These are phyloP conservation scores for Phalacrocorax brasilianus DNA, from an alignment of 2,113 vertebrate species.

Conservation along the genomic window DNA sequence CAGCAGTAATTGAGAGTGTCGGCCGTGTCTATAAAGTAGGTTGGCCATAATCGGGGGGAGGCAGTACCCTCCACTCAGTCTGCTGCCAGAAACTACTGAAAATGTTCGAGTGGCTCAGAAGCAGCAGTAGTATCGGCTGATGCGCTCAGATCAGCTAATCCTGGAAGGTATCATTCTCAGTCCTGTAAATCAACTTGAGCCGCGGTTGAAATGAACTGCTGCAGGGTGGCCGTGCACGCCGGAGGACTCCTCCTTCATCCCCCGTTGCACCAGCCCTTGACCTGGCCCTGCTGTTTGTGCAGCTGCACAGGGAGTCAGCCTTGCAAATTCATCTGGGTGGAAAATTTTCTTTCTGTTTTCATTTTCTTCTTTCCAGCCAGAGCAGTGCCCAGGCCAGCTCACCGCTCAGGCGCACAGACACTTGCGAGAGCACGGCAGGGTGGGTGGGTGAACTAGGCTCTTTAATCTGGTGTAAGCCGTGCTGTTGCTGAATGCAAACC, in stretches of 20 bases:
- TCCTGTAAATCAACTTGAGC: background rate
- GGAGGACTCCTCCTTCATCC: background rate
- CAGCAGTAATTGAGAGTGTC: background rate
- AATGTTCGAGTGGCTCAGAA: background rate
- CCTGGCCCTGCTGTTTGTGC: background rate
- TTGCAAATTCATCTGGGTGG: background rate
- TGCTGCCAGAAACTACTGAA: background rate
- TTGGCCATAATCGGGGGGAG: background rate
- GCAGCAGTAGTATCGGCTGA: background rate
- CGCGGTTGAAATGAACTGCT: background rate
- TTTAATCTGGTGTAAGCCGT: background rate
- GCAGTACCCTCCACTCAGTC: background rate
- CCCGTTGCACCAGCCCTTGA: background rate
- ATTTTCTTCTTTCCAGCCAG: background rate
- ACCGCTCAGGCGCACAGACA: background rate
- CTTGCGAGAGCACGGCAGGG: background rate
- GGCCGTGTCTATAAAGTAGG: background rate
- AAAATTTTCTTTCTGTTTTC: background rate
- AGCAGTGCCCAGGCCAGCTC: background rate
- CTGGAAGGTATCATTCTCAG: background rate
- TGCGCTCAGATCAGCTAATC: background rate
- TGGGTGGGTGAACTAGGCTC: background rate
- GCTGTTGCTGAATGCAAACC: background rate
- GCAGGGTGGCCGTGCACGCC: accelerated
- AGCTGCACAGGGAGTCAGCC: background rate